Conservation (phyloP, 1,140 invertebrate genomes). For the Drosophila ohnishii region DNA sequence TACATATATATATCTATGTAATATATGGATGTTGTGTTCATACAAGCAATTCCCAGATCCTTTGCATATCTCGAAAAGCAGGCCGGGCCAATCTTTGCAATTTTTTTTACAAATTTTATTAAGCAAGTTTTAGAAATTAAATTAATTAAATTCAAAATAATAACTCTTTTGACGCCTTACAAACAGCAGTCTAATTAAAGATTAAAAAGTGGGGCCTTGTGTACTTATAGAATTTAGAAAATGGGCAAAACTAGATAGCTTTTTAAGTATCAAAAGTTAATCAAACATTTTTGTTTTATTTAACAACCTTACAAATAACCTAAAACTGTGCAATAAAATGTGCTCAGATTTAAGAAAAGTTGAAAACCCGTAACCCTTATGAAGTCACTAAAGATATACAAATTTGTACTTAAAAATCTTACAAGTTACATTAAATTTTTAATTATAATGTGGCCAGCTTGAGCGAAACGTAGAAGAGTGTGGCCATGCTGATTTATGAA, state of each 20-base stretch:
- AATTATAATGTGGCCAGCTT: neutral
- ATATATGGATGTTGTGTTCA: conserved; percentile 18
- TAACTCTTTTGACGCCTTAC: no score
- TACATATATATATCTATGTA: neutral
- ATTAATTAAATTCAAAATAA: neutral
- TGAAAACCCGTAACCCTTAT: neutral
- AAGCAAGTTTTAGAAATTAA: neutral
- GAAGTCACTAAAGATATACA: neutral
- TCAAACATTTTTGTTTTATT: no score
- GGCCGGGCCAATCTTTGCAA: neutral
- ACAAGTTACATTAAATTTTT: neutral
- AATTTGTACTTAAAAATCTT: neutral
- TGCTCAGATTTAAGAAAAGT: neutral
- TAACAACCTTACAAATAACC: no score
- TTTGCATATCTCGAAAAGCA: neutral
- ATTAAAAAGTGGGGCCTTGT: no score
- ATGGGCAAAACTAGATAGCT: no score
- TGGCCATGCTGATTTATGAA: neutral
- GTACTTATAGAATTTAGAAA: no score
- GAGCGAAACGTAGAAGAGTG: neutral
- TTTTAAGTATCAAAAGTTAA: no score
- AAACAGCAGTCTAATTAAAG: no score
- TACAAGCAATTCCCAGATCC: neutral
- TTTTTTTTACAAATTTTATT: neutral
- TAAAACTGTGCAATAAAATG: neutral